Conservation (phyloP, 1,140 invertebrate genomes). For the Aphelinus certus region DNA sequence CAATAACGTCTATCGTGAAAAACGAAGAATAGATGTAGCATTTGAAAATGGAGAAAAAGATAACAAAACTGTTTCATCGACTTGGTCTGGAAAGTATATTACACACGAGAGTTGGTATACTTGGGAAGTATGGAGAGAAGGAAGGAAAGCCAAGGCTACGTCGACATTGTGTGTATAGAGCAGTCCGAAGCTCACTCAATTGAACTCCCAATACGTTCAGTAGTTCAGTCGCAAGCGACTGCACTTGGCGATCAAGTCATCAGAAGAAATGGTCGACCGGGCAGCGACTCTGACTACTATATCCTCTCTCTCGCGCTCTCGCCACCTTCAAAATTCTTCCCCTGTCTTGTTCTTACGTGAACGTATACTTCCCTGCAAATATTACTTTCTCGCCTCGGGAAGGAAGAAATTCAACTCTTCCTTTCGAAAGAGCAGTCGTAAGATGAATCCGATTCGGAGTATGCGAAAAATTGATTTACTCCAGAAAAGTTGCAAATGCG, state of each 20-base stretch:
- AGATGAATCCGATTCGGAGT: conserved; percentile 45
- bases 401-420: conserved; percentile 28
- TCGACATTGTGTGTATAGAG: not conserved
- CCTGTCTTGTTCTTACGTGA: not conserved
- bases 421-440: conserved; percentile 27
- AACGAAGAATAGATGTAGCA: not conserved
- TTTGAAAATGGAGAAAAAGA: not conserved
- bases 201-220: conserved; percentile 21
- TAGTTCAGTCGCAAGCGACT: conserved; percentile 26
- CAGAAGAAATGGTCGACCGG: conserved; percentile 16
- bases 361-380: not conserved
- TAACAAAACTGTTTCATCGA: conserved; percentile 22
- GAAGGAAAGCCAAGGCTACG: not conserved
- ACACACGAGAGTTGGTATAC: not conserved
- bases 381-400: not conserved
- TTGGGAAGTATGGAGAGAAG: not conserved
- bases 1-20: too few relatives aligned
- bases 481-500: conserved; percentile 45
- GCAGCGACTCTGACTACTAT: not conserved
- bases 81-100: conserved; percentile 18
- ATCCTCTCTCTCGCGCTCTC: not conserved
- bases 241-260: conserved; percentile 29
- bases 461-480: conserved; percentile 51
- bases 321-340: not conserved
- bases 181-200: conserved; percentile 9